A percentile compares a stretch with the other conserved stretches of the same genome.
phyloP scores from a whole-genome alignment of 2,888 invertebrate species.

The Ophion ventricosus region DNA sequence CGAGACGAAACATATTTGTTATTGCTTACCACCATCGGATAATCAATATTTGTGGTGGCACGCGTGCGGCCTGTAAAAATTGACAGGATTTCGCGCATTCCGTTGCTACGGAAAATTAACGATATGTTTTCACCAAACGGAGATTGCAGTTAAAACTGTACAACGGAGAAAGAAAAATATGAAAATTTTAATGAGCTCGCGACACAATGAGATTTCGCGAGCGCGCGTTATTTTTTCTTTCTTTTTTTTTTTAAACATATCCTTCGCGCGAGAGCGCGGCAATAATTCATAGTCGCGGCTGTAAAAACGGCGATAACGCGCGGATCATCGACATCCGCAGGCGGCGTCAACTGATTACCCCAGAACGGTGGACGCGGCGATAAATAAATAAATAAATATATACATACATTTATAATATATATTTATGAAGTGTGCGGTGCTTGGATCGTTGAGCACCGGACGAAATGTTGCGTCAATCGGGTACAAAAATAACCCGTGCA shows the following conservation, averaged over 20 bases:
- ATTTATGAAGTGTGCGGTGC: too few relatives aligned
- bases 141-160: conserved; percentile 10
- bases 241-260: background rate
- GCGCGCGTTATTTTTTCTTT: background rate
- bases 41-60: conserved; percentile 42
- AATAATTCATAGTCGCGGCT: conserved; percentile 1
- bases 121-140: conserved; percentile 30
- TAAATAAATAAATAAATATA: background rate
- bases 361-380: background rate
- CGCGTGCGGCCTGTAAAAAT: conserved; percentile 43
- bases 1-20: conserved; percentile 36
- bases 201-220: background rate
- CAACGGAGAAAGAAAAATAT: conserved; percentile 20
- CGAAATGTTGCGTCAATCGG: background rate
- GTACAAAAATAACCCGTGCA: background rate
- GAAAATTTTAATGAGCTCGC: conserved; percentile 12
- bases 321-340: conserved; percentile 24
- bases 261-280: background rate
- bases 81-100: conserved; percentile 17
- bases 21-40: conserved; percentile 25
- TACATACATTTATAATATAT: too few relatives aligned
- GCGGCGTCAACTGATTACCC: background rate
- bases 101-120: conserved; percentile 39
- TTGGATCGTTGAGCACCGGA: background rate
- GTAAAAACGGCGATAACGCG: conserved; percentile 17